Evolutionary conservation across 2,888 invertebrate species (phyloP).

Genomic region (Didymodactylos carnosus): DNA sequence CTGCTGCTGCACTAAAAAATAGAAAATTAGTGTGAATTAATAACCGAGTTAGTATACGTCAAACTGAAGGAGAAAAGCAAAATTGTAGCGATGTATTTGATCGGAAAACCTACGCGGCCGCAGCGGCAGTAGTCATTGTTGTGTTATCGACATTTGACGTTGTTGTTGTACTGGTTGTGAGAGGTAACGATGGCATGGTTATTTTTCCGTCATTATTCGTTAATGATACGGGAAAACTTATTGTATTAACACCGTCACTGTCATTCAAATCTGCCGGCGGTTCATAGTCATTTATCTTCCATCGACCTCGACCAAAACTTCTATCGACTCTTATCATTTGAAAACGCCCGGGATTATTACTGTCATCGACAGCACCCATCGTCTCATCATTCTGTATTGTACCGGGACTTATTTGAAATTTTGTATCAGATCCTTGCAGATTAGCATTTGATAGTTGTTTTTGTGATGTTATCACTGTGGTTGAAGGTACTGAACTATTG

Average conservation of each 20-base stretch:
- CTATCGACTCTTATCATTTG: neutral
- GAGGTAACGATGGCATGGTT: neutral
- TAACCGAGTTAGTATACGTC: no score
- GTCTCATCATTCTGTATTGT: no score
- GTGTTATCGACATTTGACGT: neutral
- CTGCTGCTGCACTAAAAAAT: constrained; percentile 1
- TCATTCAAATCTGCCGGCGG: neutral
- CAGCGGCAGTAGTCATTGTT: neutral
- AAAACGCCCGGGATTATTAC: neutral
- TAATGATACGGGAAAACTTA: neutral
- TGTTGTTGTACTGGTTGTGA: neutral
- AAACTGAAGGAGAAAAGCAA: neutral
- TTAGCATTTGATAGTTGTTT: no score
- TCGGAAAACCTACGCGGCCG: neutral
- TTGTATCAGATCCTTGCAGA: no score
- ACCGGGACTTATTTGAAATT: neutral
- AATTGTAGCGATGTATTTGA: no score
- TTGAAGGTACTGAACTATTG: no score
- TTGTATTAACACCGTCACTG: no score
- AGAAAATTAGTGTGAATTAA: neutral
- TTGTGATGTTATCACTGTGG: no score
- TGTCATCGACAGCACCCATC: no score
- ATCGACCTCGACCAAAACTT: neutral
- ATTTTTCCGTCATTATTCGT: neutral
- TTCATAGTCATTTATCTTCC: neutral